Conservation (phyloP, 2,888 invertebrate genomes). For the Drosophila testacea region DNA sequence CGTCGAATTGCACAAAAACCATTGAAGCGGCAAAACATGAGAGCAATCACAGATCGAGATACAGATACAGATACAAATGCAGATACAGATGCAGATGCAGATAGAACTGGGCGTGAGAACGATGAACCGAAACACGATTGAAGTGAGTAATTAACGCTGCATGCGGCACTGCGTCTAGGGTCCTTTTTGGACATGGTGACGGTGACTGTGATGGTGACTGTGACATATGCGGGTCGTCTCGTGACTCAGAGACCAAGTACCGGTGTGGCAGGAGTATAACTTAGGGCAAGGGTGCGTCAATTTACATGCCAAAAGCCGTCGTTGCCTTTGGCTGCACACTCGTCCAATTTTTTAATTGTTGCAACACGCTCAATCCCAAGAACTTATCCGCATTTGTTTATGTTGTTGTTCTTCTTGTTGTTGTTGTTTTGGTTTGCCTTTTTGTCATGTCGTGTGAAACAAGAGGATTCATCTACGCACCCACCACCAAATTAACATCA, state of each 20-base stretch:
- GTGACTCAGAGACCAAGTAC: constrained; percentile 51
- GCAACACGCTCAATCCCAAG: constrained; percentile 70
- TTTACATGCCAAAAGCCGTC: constrained; percentile 65
- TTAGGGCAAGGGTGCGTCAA: constrained; percentile 66
- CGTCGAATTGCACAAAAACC: constrained; percentile 50
- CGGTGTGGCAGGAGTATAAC: constrained; percentile 28
- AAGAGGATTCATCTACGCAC: constrained; percentile 52
- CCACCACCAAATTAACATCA: constrained; percentile 72
- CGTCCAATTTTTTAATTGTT: constrained; percentile 74
- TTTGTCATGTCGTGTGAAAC: constrained; percentile 72
- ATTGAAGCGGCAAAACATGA: constrained; percentile 79
- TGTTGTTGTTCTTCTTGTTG: constrained; percentile 71
- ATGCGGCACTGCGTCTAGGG: constrained; percentile 73
- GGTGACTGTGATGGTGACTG: constrained; percentile 43
- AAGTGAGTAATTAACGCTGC: constrained; percentile 80
- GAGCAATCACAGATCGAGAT: constrained; percentile 78
- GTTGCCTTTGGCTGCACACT: constrained; percentile 2
- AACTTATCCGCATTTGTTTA: constrained; percentile 57
- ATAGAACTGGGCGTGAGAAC: constrained; percentile 66
- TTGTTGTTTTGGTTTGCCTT: constrained; percentile 73
- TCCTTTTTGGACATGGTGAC: constrained; percentile 59
- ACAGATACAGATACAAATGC: constrained; percentile 53
- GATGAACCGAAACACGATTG: constrained; percentile 49
- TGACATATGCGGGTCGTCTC: constrained; percentile 74
- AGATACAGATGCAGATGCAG: constrained; percentile 44